Evolutionary conservation across 2,797 vertebrate genomes (phyloP).

Genomic region (Limnodromus scolopaceus): DNA sequence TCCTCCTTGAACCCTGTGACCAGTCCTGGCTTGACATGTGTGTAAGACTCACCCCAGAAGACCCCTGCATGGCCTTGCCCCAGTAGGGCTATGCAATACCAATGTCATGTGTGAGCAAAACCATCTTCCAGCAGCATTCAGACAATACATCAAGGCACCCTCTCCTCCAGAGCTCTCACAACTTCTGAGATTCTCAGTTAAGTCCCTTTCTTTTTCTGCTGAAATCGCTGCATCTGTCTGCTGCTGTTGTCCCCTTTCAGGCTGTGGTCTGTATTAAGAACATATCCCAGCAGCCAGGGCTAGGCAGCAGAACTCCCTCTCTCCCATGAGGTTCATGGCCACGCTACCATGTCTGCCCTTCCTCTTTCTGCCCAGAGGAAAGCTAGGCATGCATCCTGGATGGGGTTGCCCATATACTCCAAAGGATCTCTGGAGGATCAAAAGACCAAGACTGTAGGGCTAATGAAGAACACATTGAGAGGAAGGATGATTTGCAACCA

Average conservation of each 20-base stretch:
- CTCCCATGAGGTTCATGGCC: neutral
- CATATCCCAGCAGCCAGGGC: accelerated
- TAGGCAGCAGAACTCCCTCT: neutral
- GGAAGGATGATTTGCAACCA: neutral
- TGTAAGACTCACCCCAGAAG: neutral
- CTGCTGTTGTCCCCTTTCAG: neutral
- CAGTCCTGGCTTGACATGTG: neutral
- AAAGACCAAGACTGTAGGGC: neutral
- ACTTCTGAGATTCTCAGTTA: neutral
- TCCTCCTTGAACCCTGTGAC: neutral
- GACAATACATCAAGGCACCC: neutral
- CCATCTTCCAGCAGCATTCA: neutral
- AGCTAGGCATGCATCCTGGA: neutral
- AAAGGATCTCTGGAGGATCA: neutral
- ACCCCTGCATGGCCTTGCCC: accelerated
- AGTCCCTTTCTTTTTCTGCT: neutral
- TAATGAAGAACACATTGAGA: accelerated
- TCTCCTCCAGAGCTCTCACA: neutral
- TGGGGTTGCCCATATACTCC: neutral
- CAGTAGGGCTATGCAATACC: neutral
- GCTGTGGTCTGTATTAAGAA: neutral
- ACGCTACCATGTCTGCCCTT: neutral
- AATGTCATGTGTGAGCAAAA: accelerated
- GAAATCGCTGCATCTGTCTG: neutral
- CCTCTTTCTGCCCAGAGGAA: neutral